Evolutionary conservation across 2,797 vertebrate genomes (phyloP), one percentile per base, ranked within the genome.

Genomic region (Sparus aurata): DNA sequence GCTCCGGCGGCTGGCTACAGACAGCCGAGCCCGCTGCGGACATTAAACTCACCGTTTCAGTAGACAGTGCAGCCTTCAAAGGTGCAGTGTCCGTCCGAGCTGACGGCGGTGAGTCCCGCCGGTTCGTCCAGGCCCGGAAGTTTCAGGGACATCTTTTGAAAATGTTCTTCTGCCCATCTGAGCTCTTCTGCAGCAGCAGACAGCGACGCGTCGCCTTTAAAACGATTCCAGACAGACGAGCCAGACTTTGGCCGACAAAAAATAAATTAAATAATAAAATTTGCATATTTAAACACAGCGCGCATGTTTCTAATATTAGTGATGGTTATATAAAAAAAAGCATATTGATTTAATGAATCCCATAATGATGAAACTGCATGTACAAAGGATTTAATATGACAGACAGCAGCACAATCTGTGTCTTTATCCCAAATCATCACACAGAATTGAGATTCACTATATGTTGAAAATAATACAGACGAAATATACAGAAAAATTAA

Each of bases 201-300:
- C 90, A 73, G 84, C 53, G 85, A 70, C 84, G 79, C 89, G 84
- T 68, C 87, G 52, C 94, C 94, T 96, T 95, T 95, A 96, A 94
- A 62, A 43, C 61, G 69, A 66, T 71, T 70, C 90, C 94, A 95
- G 94, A 95, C 94, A 93, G 85, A 87, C 79, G 77, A 86, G 89
- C 75, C 89, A 92, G 92, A 92, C 91, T 90, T 93, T 3, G 15
- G 94, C 94, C 95, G 93, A 95, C 93, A 67, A 18, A 91, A 95
- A 94, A 88, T 20, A 70, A 52, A 64, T 15, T 3, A 53, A 69
- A 73, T 30, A 72, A 60, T 18, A 3, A n/a, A 23, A 11, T 0
- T 0, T 30, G 38, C 57, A 20, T 7, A 11, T 22, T 30, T 17
- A 64, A 45, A 77, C 0, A 3, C 13, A 4, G 16, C 7, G 1